These are phyloP conservation scores for Drosophila sp. DNA, from an alignment of 1,140 invertebrate genomes.

Conservation along the genomic window DNA sequence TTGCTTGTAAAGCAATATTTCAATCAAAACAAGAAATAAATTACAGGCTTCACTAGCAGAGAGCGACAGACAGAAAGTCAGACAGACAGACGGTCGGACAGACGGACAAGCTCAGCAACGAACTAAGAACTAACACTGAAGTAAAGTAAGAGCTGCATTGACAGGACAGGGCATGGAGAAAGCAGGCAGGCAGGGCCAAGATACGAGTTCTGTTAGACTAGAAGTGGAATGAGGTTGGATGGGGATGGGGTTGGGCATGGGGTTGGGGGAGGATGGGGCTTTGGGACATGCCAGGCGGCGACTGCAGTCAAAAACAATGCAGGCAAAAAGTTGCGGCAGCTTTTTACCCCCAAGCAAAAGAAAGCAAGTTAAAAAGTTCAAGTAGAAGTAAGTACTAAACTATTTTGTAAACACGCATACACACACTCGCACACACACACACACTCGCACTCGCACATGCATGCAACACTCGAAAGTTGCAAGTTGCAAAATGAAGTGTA, in stretches of 20 bases:
- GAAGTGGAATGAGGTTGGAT: too few species aligned
- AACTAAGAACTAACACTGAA: slow-evolving; percentile 54
- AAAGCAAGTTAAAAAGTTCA: slow-evolving; percentile 76
- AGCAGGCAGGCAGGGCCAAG: slow-evolving; percentile 4
- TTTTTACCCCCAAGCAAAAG: slow-evolving; percentile 52
- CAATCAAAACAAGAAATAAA: slow-evolving; percentile 84
- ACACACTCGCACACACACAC: slow-evolving; percentile 24
- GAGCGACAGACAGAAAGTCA: slow-evolving; percentile 35
- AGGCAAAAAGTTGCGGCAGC: slow-evolving; percentile 74
- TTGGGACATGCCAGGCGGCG: slow-evolving; percentile 8
- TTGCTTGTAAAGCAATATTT: slow-evolving; percentile 83
- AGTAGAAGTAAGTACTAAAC: slow-evolving; percentile 81
- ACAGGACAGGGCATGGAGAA: slow-evolving; percentile 13
- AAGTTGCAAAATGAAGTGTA: slow-evolving; percentile 71
- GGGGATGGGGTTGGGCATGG: too few species aligned
- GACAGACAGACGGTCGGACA: neutral
- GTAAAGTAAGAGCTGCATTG: slow-evolving; percentile 58
- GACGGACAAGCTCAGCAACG: slow-evolving; percentile 10
- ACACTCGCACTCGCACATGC: slow-evolving; percentile 14
- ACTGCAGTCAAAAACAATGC: slow-evolving; percentile 81
- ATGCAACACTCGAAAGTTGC: slow-evolving; percentile 71
- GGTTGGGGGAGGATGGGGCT: neutral
- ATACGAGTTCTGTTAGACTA: slow-evolving; percentile 7
- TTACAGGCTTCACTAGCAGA: slow-evolving; percentile 79
- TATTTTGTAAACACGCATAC: slow-evolving; percentile 76